These are phyloP conservation scores for Hyles vespertilio DNA, from an alignment of 1,140 invertebrate genomes.

Conservation along the genomic window DNA sequence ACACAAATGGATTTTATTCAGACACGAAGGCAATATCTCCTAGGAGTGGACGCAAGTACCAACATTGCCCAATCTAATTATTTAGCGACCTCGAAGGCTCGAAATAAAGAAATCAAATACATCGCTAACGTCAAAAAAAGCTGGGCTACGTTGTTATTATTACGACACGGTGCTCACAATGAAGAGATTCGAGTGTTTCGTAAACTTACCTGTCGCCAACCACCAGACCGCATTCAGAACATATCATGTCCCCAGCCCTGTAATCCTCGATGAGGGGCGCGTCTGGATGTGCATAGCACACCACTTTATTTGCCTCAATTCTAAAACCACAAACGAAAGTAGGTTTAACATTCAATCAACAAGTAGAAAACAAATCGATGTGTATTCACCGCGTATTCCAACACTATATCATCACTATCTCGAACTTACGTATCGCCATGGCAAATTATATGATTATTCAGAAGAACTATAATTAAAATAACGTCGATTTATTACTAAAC, in stretches of 20 bases:
- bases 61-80: not conserved
- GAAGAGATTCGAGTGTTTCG: constrained; percentile 30
- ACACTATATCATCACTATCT: constrained; percentile 19
- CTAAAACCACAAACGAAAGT: constrained; percentile 75
- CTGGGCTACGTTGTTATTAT: constrained; percentile 24
- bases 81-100: constrained; percentile 20
- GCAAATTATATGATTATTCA: constrained; percentile 35
- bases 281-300: constrained; percentile 96
- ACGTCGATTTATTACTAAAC: constrained; percentile 20
- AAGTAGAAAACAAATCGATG: constrained; percentile 38
- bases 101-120: constrained; percentile 26
- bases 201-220: constrained; percentile 94
- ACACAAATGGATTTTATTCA: too few relatives aligned
- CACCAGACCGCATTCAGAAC: constrained; percentile 98
- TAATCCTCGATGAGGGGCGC: constrained; percentile 98
- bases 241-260: constrained; percentile 98
- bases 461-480: constrained; percentile 26
- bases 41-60: not conserved
- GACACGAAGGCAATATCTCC: too few relatives aligned
- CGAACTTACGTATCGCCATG: constrained; percentile 47
- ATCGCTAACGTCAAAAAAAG: constrained; percentile 13
- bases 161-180: constrained; percentile 19
- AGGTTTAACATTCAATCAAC: constrained; percentile 33
- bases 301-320: constrained; percentile 85
- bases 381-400: constrained; percentile 14